phyloP scores from a whole-genome alignment of 1,140 invertebrate species.

The Bombus picipes region DNA sequence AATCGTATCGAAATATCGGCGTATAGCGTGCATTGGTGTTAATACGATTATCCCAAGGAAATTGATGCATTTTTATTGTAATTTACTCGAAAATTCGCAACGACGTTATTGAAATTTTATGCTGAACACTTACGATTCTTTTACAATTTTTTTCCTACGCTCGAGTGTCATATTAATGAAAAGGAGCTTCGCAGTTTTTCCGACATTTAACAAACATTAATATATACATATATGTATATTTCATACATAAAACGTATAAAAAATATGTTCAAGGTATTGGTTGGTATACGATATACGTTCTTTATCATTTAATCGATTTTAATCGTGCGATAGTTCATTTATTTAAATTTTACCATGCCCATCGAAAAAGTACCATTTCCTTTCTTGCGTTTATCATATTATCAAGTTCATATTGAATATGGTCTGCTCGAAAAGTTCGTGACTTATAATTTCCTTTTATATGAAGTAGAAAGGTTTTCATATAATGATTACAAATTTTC shows the following conservation, averaged over 20 bases:
- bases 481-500: neutral
- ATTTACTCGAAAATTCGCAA: neutral
- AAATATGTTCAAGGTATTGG: neutral
- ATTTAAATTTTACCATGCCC: neutral
- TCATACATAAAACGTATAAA: neutral
- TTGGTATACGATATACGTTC: neutral
- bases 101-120: constrained; percentile 15
- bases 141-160: neutral
- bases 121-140: neutral
- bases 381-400: neutral
- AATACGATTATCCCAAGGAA: constrained; percentile 27
- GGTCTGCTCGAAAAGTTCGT: neutral
- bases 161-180: too few relatives aligned
- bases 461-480: neutral
- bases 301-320: neutral
- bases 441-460: neutral
- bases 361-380: neutral
- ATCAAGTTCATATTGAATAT: neutral
- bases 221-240: neutral
- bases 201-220: neutral
- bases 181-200: neutral
- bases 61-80: constrained; percentile 32
- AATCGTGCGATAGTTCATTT: neutral
- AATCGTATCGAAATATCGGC: constrained; percentile 40
- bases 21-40: neutral